A percentile compares a stretch with the other conserved stretches of the same genome.
Conservation (phyloP, 30 jellyfish, hydroid and myxozoan species). For the Aurelia coerulea region DNA sequence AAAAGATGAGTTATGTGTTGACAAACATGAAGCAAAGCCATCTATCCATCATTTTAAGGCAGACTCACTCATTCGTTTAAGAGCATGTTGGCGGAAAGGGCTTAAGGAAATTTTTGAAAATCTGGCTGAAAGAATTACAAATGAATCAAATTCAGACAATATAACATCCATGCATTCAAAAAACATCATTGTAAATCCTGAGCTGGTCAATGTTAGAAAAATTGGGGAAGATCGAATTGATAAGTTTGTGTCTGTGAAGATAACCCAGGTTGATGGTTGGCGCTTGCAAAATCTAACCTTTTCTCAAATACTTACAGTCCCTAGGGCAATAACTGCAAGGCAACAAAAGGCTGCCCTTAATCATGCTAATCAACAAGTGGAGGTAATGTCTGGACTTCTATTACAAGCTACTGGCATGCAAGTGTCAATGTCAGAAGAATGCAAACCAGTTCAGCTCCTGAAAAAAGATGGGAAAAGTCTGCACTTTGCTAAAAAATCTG, state of each 20-base stretch:
- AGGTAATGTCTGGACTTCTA: not conserved
- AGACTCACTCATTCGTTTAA: no score
- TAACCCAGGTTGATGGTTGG: not conserved
- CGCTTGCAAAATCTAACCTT: constrained; percentile 10
- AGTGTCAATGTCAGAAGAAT: not conserved
- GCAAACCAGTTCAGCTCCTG: constrained; percentile 1
- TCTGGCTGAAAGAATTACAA: no score
- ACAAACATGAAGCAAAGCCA: no score
- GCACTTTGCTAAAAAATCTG: constrained; percentile 8
- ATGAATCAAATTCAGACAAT: no score
- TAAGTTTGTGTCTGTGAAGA: constrained; percentile 11
- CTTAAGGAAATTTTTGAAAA: no score
- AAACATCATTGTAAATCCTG: no score
- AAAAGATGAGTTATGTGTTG: no score
- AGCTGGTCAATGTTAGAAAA: no score
- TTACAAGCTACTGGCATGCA: constrained; percentile 5
- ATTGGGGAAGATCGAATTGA: no score
- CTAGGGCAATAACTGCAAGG: not conserved
- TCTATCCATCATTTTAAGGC: no score
- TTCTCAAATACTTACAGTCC: constrained; percentile 18
- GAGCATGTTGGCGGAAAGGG: no score
- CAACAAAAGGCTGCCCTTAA: constrained; percentile 18
- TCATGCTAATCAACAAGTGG: constrained; percentile 23
- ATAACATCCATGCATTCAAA: no score
- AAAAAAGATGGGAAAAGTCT: not conserved